Conservation (phyloP, 2,888 invertebrate genomes). For the Desoria tigrina region DNA sequence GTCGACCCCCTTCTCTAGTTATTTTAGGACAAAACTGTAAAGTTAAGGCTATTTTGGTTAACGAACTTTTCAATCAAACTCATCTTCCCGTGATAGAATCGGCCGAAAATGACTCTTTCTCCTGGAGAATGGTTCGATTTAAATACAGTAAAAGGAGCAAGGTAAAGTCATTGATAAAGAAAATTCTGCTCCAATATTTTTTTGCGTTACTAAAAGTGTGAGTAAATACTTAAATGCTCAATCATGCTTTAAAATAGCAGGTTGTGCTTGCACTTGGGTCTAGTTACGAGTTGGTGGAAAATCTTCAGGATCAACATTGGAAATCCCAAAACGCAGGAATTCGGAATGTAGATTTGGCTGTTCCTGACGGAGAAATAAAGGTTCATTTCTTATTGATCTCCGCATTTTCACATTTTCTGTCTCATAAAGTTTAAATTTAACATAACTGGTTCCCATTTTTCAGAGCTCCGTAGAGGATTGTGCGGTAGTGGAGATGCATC, state of each 20-base stretch:
- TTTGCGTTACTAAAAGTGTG: background rate
- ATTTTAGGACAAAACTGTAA: slow-evolving; percentile 71
- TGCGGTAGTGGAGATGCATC: slow-evolving; percentile 73
- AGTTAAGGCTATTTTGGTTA: slow-evolving; percentile 71
- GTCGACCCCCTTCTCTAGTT: slow-evolving; percentile 69
- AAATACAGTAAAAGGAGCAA: slow-evolving; percentile 49
- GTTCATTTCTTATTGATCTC: slow-evolving; percentile 38
- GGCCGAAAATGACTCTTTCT: slow-evolving; percentile 34
- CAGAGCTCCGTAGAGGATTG: slow-evolving; percentile 63
- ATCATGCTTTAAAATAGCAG: slow-evolving; percentile 25
- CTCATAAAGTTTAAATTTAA: background rate
- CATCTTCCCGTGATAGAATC: slow-evolving; percentile 64
- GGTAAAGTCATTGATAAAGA: slow-evolving; percentile 20
- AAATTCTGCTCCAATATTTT: no score
- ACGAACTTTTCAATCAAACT: slow-evolving; percentile 68
- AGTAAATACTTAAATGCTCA: no score
- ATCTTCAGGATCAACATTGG: slow-evolving; percentile 66
- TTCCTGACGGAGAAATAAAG: slow-evolving; percentile 66
- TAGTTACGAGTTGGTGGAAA: slow-evolving; percentile 66
- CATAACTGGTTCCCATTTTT: background rate
- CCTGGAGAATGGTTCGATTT: slow-evolving; percentile 53
- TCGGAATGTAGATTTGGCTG: slow-evolving; percentile 52
- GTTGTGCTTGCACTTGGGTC: slow-evolving; percentile 56
- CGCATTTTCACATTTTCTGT: background rate
- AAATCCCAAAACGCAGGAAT: slow-evolving; percentile 65